Evolutionary conservation across 2,797 vertebrate species (phyloP).

Genomic region (Chromis chromis): DNA sequence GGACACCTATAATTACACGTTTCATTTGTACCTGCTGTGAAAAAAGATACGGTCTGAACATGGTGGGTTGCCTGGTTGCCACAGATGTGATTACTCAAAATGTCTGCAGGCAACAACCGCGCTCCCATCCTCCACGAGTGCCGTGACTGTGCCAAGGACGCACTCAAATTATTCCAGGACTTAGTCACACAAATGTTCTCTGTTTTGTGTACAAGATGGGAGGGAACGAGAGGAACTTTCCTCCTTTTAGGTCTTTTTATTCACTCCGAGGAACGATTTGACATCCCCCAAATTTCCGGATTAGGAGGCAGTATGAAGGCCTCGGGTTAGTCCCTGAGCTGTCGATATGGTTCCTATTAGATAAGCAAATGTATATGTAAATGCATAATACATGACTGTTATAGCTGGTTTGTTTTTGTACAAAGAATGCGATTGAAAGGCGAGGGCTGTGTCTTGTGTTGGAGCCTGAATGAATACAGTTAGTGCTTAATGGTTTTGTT

Average conservation of each 20-base stretch:
- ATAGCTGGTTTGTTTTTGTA: constrained; percentile 61
- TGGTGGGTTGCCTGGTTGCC: constrained; percentile 44
- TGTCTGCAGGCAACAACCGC: constrained; percentile 43
- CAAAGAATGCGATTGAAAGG: constrained; percentile 35
- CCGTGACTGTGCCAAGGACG: constrained; percentile 38
- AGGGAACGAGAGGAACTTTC: constrained; percentile 45
- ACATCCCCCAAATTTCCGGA: constrained; percentile 67
- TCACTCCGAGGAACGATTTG: constrained; percentile 55
- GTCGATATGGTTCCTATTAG: constrained; percentile 75
- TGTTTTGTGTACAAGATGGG: constrained; percentile 51
- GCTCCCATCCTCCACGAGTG: constrained; percentile 31
- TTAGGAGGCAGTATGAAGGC: constrained; percentile 49
- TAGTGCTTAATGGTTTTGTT: constrained; percentile 57
- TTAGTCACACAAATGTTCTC: constrained; percentile 58
- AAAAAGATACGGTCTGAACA: constrained; percentile 30
- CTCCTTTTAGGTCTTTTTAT: constrained; percentile 50
- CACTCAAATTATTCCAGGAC: constrained; percentile 46
- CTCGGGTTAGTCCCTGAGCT: constrained; percentile 61
- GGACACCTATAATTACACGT: constrained; percentile 46
- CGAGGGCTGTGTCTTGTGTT: constrained; percentile 30
- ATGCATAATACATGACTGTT: constrained; percentile 70
- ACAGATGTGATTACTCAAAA: constrained; percentile 58
- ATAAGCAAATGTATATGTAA: constrained; percentile 75
- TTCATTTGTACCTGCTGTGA: constrained; percentile 44
- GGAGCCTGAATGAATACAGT: constrained; percentile 40